Evolutionary conservation across 1,140 invertebrate genomes (phyloP), one percentile per base, ranked within the genome.

Genomic region (Medauroidea extradentata): DNA sequence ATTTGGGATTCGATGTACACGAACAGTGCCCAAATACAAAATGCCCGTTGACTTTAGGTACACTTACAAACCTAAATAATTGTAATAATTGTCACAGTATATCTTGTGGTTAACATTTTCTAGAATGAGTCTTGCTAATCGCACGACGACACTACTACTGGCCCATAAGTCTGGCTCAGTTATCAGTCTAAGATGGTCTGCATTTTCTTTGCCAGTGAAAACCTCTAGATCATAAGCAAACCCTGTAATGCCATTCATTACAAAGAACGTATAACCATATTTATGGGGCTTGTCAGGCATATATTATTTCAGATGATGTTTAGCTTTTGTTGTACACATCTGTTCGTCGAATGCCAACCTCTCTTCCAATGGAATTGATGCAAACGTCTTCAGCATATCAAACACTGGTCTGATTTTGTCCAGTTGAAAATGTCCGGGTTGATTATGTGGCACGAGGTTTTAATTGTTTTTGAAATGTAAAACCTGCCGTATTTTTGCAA

Each of bases 191-290:
- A 23, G 16, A 9, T 46, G 43, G 24, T 21, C 19, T 25, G 53
- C 52, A 60, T 67, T 65, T 43, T 67, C 61, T 38, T 60, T 34
- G 0, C 65, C 71, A 56, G 67, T 68, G 58, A 72, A 67, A 19
- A 66, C 59, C 63, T 73, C 72, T 48, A 63, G 63, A 63, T 74
- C 68, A 61, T 73, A 75, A 1, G 67, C 68, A 56, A 62, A 74
- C 5, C 72, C 73, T 34, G 61, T 65, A 38, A 72, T 67, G 14
- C 70, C 72, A 69, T 68, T 65, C n/a, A 75, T 52, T 8, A 74
- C 72, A 65, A 61, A 76, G 24, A 66, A n/a, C 25, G 66, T 63
- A 43, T 59, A 65, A 19, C 61, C 69, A 64, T 65, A 71, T 63
- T 71, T 71, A 50, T 70, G 63, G 11, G 67, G 69, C 56, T 74